These are phyloP conservation scores for Pluvianellus socialis DNA, from an alignment of 2,113 vertebrate species.

Conservation along the genomic window DNA sequence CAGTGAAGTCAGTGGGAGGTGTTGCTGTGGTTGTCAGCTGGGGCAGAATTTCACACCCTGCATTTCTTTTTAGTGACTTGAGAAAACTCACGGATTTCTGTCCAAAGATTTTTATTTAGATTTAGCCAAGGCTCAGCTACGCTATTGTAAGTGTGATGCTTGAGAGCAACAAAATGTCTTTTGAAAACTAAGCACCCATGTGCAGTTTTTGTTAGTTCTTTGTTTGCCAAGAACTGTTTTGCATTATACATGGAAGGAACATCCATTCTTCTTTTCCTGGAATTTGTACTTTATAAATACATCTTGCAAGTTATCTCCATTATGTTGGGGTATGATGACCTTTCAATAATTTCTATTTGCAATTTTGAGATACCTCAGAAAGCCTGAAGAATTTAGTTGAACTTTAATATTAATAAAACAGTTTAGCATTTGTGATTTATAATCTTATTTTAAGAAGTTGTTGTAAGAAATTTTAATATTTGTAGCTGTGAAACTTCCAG, in stretches of 20 bases:
- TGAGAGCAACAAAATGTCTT: background rate
- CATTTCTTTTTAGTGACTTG: background rate
- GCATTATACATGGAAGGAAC: background rate
- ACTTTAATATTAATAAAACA: background rate
- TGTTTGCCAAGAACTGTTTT: background rate
- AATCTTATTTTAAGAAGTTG: background rate
- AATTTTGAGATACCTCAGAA: background rate
- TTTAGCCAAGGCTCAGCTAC: background rate
- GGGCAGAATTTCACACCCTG: background rate
- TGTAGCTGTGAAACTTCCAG: background rate
- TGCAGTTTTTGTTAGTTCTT: background rate
- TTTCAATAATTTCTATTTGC: background rate
- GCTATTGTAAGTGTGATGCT: background rate
- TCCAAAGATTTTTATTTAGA: background rate
- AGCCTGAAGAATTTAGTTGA: background rate
- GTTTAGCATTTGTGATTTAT: background rate
- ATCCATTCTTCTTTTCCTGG: background rate
- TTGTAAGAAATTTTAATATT: background rate
- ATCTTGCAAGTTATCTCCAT: background rate
- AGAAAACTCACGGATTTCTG: background rate
- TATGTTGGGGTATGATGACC: background rate
- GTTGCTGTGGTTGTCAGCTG: background rate
- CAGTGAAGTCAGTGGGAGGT: background rate
- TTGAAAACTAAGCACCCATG: background rate
- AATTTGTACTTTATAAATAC: background rate